These are phyloP conservation scores for Trachelus stipa DNA, from an alignment of 2,888 invertebrate genomes.

Conservation along the genomic window DNA sequence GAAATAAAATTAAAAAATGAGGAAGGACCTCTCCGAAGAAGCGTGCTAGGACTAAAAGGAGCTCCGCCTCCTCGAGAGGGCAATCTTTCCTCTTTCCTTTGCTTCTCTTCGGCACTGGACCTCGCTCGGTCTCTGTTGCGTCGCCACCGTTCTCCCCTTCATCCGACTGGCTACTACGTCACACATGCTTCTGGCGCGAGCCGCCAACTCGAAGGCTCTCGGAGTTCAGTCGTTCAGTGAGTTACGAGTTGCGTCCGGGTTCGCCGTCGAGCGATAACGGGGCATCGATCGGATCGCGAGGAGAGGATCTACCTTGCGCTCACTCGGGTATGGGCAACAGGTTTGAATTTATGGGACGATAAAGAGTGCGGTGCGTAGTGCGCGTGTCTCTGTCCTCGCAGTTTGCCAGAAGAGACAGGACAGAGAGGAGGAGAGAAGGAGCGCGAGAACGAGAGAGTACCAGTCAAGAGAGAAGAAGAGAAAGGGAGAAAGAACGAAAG, in stretches of 20 bases:
- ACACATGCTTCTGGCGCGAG: conserved; percentile 57
- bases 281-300: conserved; percentile 50
- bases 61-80: conserved; percentile 62
- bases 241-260: conserved; percentile 56
- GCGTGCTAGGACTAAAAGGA: conserved; percentile 34
- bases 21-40: background rate
- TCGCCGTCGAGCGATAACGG: conserved; percentile 53
- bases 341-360: conserved; percentile 67
- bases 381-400: conserved; percentile 52
- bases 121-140: conserved; percentile 57
- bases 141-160: conserved; percentile 47
- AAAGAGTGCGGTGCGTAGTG: conserved; percentile 63
- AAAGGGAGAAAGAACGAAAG: conserved; percentile 19
- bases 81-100: conserved; percentile 33
- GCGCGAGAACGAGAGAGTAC: conserved; percentile 22
- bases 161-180: conserved; percentile 55
- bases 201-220: conserved; percentile 45
- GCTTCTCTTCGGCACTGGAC: conserved; percentile 35
- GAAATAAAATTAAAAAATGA: conserved; percentile 19
- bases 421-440: conserved; percentile 19
- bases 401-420: conserved; percentile 34
- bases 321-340: conserved; percentile 61
- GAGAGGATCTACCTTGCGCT: conserved; percentile 42
- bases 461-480: conserved; percentile 3
- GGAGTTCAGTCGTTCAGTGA: conserved; percentile 49